Evolutionary conservation across 2,113 vertebrate genomes (phyloP), one percentile per base, ranked within the genome.

Genomic region (Turnix velox): DNA sequence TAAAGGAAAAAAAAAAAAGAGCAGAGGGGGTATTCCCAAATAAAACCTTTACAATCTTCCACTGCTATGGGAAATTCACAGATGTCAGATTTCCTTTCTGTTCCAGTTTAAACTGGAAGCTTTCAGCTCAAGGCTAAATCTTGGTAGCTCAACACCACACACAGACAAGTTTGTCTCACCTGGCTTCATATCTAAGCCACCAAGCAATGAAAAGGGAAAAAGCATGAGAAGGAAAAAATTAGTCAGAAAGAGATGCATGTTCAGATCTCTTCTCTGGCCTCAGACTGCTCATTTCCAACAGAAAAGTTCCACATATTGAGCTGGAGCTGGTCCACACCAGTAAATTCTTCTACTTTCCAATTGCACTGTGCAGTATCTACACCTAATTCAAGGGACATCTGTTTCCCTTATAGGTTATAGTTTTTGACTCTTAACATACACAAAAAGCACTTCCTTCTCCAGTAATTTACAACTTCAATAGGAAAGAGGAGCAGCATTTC

Each of bases 391-490:
- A 52, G 73, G 46, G 43, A 87, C 45, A 55, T 25, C 55, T 83
- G 30, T 28, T 49, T 58, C 54, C 74, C 84, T 83, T 23, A 42
- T 0, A 37, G 55, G 75, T 92, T 76, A 37, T 18, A 39, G 58
- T 61, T 84, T 88, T 84, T 54, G 46, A 59, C 59, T 63, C 83
- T 31, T 31, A 45, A 12, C 49, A 58, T 15, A 42, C 66, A 46
- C 66, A 59, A 55, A 40, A 51, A 73, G n/a, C 42, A 67, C 18
- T 80, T 62, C 52, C 85, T 87, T 71, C 63, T 40, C 82, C 71
- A 74, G 78, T 79, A 77, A 79, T 52, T 46, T 74, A 88, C 68
- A 80, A 39, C 75, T 77, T 87, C 86, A 90, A 67, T 63, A 54
- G 81, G 54, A 16, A 43, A 79, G 68, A 74, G 52, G 18, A 69